phyloP scores from a whole-genome alignment of 2,797 vertebrate genomes.

The Sebastes nivosus region DNA sequence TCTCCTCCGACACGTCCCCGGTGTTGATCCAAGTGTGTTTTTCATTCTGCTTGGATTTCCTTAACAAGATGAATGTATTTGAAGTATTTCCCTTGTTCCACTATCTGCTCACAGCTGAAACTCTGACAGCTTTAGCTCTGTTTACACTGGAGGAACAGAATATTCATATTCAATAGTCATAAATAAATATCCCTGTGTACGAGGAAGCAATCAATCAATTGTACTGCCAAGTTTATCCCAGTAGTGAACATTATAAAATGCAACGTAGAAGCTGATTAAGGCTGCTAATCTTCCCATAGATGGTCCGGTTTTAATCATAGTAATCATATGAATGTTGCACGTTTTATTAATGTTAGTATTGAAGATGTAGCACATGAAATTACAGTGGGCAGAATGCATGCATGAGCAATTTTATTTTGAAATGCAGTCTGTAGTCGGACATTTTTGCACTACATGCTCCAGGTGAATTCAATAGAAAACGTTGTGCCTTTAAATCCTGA shows the following conservation, averaged over 20 bases:
- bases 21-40: constrained; percentile 13
- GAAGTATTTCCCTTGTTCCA: constrained; percentile 13
- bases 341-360: background rate
- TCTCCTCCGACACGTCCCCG: background rate
- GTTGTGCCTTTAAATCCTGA: background rate
- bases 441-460: background rate
- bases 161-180: background rate
- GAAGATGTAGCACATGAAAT: background rate
- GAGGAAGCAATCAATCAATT: background rate
- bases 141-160: constrained; percentile 29
- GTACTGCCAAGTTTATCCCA: background rate
- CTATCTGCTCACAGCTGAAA: constrained; percentile 1
- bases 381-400: background rate
- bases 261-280: background rate
- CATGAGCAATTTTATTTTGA: background rate
- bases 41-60: constrained; percentile 10
- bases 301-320: background rate
- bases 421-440: background rate
- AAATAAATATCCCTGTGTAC: background rate
- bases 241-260: background rate
- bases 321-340: background rate
- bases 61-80: constrained; percentile 27
- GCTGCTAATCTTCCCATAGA: background rate
- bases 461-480: background rate
- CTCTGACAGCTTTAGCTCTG: constrained; percentile 17